These are phyloP conservation scores for Cettia cetti DNA, from an alignment of 2,113 vertebrate genomes.

Conservation along the genomic window DNA sequence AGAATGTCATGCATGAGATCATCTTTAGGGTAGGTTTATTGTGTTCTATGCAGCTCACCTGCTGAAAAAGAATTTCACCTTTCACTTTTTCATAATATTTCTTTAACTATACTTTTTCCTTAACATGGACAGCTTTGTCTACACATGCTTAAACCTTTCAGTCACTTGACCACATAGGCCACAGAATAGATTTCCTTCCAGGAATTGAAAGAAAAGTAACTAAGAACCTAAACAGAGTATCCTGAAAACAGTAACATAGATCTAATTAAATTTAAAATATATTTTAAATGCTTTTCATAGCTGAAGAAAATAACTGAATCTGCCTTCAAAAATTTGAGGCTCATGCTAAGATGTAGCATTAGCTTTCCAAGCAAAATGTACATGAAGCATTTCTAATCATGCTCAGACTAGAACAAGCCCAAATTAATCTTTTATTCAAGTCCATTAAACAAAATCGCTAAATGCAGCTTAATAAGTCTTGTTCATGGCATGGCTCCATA, in stretches of 20 bases:
- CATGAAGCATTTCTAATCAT: neutral
- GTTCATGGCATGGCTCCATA: neutral
- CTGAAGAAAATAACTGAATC: neutral
- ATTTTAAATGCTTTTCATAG: neutral
- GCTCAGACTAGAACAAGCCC: neutral
- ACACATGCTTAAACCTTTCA: neutral
- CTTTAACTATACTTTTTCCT: neutral
- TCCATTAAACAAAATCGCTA: neutral
- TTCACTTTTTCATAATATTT: neutral
- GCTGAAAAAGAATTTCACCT: neutral
- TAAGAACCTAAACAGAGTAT: neutral
- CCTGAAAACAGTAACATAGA: neutral
- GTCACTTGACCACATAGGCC: neutral
- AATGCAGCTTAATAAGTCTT: neutral
- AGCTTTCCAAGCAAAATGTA: neutral
- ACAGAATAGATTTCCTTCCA: constrained; percentile 28
- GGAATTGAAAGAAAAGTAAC: neutral
- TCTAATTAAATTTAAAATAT: neutral
- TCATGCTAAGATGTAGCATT: neutral
- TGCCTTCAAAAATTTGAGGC: neutral
- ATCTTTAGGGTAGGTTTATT: neutral
- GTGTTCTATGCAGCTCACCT: neutral
- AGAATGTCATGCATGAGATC: neutral
- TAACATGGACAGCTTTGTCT: neutral
- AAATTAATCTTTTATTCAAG: neutral